A percentile compares a stretch with the other conserved stretches of the same genome.
Evolutionary conservation across 2,888 invertebrate species (phyloP).

Genomic region (Troides oblongomaculatus): DNA sequence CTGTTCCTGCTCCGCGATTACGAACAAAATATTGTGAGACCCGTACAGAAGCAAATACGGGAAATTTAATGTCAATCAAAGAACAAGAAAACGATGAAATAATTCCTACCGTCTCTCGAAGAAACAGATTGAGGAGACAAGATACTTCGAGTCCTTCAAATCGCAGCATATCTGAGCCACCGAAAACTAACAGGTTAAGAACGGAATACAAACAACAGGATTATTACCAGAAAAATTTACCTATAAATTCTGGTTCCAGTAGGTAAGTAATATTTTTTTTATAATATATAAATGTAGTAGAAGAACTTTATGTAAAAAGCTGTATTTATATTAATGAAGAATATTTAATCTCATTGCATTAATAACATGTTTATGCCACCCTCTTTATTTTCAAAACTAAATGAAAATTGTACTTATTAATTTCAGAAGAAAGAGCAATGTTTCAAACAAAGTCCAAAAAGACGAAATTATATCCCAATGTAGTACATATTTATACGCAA

Average conservation of each 20-base stretch:
- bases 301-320: neutral
- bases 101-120: constrained; percentile 40
- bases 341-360: no score
- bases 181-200: constrained; percentile 47
- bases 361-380: no score
- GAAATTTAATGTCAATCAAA: constrained; percentile 54
- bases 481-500: constrained; percentile 46
- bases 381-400: neutral
- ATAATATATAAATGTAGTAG: neutral
- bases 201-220: constrained; percentile 30
- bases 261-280: constrained; percentile 31
- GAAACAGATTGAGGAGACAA: constrained; percentile 51
- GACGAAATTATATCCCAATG: constrained; percentile 37
- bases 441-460: constrained; percentile 28
- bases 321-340: neutral
- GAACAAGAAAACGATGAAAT: constrained; percentile 51
- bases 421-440: constrained; percentile 25
- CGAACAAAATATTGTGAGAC: constrained; percentile 53
- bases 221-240: constrained; percentile 26
- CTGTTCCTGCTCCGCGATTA: constrained; percentile 60
- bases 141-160: constrained; percentile 39
- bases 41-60: constrained; percentile 43
- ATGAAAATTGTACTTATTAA: neutral
- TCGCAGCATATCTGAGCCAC: constrained; percentile 66
- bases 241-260: constrained; percentile 29